Percentiles rank a stretch among this genome's conserved stretches.
Evolutionary conservation across 2,888 invertebrate species (phyloP).

Genomic region (Diarsia brunnea): DNA sequence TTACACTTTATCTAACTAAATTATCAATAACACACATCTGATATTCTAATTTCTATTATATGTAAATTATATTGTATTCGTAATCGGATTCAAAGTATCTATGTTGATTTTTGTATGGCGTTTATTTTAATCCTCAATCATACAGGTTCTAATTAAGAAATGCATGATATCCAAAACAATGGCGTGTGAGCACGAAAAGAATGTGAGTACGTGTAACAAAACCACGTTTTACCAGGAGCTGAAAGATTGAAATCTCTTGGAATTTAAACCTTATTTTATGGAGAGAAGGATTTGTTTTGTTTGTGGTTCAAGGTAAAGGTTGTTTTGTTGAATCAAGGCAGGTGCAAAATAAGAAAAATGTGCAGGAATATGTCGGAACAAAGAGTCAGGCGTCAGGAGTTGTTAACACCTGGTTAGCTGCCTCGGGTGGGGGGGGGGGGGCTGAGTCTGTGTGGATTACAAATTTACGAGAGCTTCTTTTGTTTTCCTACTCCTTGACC

Average conservation of each 20-base stretch:
- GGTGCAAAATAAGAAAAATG: slow-evolving; percentile 77
- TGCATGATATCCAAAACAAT: slow-evolving; percentile 70
- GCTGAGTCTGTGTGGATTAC: slow-evolving; percentile 40
- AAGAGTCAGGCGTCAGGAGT: slow-evolving; percentile 65
- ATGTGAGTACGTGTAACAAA: slow-evolving; percentile 60
- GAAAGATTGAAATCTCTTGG: neutral
- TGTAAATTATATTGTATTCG: slow-evolving; percentile 66
- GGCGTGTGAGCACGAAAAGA: slow-evolving; percentile 62
- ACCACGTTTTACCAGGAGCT: neutral
- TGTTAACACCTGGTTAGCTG: slow-evolving; percentile 72
- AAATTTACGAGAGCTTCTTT: slow-evolving; percentile 48
- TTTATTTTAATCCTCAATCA: slow-evolving; percentile 60
- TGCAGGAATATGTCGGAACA: slow-evolving; percentile 69
- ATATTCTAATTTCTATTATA: slow-evolving; percentile 76
- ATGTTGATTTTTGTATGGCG: slow-evolving; percentile 68
- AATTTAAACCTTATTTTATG: slow-evolving; percentile 51
- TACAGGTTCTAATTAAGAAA: slow-evolving; percentile 71
- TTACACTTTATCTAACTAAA: slow-evolving; percentile 70
- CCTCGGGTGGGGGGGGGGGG: slow-evolving; percentile 57
- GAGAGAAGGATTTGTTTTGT: slow-evolving; percentile 30
- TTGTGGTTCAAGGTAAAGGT: slow-evolving; percentile 19
- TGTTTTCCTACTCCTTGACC: slow-evolving; percentile 42
- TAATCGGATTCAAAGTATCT: slow-evolving; percentile 64
- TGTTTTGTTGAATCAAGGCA: slow-evolving; percentile 56
- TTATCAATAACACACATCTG: slow-evolving; percentile 67